A percentile compares a stretch with the other conserved stretches of the same genome.
phyloP scores from a whole-genome alignment of 92 coral and sea anemone species.

The Epizoanthus scotinus region DNA sequence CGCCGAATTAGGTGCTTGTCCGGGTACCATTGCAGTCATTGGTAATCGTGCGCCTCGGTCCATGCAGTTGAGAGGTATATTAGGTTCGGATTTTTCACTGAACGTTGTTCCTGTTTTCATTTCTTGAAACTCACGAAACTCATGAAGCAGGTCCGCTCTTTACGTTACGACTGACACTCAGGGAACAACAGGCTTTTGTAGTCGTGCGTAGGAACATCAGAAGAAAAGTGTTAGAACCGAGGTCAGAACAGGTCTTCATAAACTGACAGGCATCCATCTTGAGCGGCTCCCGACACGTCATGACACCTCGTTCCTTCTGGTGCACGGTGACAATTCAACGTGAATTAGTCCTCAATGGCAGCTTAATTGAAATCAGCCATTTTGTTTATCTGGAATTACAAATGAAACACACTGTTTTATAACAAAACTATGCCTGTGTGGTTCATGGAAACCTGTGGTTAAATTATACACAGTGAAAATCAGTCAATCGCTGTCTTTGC shows the following conservation, averaged over 20 bases:
- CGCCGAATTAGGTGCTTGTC: constrained; percentile 37
- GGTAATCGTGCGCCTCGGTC: constrained; percentile 13
- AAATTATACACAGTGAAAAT: background rate
- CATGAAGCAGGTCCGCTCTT: background rate
- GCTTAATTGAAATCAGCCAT: constrained; percentile 27
- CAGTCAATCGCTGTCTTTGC: too few species aligned
- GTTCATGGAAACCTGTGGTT: background rate
- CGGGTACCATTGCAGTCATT: constrained; percentile 14
- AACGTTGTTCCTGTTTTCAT: background rate
- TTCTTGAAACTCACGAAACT: background rate
- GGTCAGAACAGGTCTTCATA: constrained; percentile 3
- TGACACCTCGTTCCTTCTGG: too few species aligned
- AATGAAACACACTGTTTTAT: constrained; percentile 11
- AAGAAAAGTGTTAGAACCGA: background rate
- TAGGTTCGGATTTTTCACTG: background rate
- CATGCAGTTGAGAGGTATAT: constrained; percentile 7
- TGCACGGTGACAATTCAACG: too few species aligned
- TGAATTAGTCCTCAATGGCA: constrained; percentile 4
- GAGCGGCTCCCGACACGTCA: constrained; percentile 26
- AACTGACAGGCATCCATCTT: constrained; percentile 6
- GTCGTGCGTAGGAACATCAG: background rate
- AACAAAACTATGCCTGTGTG: background rate
- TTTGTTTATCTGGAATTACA: constrained; percentile 12
- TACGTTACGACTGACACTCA: background rate
- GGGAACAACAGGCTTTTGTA: background rate